Conservation (phyloP, 1,140 invertebrate genomes). For the Maniola jurtina region DNA sequence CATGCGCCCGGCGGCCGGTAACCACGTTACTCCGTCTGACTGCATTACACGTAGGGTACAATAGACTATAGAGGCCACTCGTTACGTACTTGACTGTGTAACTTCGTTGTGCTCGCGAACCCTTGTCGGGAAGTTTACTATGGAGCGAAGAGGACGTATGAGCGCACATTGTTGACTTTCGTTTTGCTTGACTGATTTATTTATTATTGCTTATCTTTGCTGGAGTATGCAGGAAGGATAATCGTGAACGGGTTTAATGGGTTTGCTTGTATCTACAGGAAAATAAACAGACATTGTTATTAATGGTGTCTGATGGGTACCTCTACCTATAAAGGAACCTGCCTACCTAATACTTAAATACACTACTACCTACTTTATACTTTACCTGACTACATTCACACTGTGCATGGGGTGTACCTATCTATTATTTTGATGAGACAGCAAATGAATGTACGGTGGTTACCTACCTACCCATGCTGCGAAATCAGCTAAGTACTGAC, state of each 20-base stretch:
- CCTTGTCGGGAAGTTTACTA: constrained; percentile 34
- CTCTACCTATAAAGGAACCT: no score
- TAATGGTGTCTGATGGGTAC: not conserved
- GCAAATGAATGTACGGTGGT: no score
- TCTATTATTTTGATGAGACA: no score
- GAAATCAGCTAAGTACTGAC: no score
- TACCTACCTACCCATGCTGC: no score
- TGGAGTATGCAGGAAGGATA: not conserved
- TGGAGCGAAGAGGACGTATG: constrained; percentile 39
- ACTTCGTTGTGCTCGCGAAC: constrained; percentile 62
- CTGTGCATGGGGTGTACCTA: no score
- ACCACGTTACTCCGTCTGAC: constrained; percentile 47
- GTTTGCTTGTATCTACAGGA: no score
- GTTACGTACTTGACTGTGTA: constrained; percentile 76
- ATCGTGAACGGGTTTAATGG: not conserved
- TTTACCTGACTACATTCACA: no score
- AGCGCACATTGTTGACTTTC: constrained; percentile 30
- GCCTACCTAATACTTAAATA: no score
- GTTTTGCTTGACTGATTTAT: constrained; percentile 8
- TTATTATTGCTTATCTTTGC: constrained; percentile 3
- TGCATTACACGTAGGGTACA: constrained; percentile 48
- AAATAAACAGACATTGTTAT: not conserved
- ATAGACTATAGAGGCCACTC: constrained; percentile 62
- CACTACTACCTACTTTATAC: no score
- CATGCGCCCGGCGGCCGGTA: constrained; percentile 55